Evolutionary conservation across 2,888 invertebrate species (phyloP).

Genomic region (Ametastegia equiseti): DNA sequence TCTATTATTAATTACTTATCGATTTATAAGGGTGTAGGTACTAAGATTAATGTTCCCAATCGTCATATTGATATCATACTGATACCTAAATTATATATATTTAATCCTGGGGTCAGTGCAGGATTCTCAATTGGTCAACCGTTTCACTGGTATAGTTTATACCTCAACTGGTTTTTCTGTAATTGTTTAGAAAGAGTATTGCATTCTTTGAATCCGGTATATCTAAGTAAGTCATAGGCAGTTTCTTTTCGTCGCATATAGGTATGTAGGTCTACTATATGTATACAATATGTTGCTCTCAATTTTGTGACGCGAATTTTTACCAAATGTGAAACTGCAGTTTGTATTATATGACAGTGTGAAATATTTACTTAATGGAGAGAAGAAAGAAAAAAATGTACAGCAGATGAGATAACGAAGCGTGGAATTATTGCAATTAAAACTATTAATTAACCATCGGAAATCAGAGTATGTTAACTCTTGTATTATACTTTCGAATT

Average conservation of each 20-base stretch:
- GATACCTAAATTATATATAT: no score
- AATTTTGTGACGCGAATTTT: background rate
- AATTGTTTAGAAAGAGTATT: background rate
- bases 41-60: no score
- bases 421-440: conserved; percentile 26
- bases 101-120: no score
- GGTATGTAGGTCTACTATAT: background rate
- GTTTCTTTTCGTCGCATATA: no score
- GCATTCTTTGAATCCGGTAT: background rate
- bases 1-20: background rate
- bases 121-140: no score
- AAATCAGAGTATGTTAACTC: conserved; percentile 30
- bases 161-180: background rate
- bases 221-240: background rate
- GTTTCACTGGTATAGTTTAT: background rate
- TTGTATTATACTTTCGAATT: conserved; percentile 31
- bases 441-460: conserved; percentile 41
- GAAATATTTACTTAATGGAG: background rate
- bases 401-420: background rate
- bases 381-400: background rate
- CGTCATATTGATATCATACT: no score
- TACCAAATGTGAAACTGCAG: background rate
- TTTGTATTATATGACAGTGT: background rate
- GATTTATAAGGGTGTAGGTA: background rate
- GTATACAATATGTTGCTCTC: background rate